These are phyloP conservation scores for Sander vitreus DNA, from an alignment of 2,113 vertebrate species.

Conservation along the genomic window DNA sequence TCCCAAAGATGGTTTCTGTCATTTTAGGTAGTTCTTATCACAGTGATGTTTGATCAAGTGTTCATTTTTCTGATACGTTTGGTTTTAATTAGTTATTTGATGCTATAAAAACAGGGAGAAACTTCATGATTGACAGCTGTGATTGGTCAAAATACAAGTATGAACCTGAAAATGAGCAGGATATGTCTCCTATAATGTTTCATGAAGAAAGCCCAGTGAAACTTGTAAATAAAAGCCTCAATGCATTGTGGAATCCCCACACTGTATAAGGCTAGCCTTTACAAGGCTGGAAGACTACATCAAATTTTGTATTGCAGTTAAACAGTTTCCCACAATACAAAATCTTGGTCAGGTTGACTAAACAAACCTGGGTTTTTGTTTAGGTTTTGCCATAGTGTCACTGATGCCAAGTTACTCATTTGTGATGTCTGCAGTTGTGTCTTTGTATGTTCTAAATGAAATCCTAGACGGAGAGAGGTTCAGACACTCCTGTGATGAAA, in stretches of 20 bases:
- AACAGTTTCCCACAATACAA: slow-evolving; percentile 69
- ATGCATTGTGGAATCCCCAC: slow-evolving; percentile 37
- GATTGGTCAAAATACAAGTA: no score
- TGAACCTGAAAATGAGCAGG: no score
- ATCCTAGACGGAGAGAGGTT: slow-evolving; percentile 62
- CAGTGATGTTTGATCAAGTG: no score
- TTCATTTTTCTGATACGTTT: no score
- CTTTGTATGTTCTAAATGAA: slow-evolving; percentile 79
- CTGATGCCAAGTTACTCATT: slow-evolving; percentile 76
- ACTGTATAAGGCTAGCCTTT: slow-evolving; percentile 41
- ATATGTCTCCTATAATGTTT: neutral
- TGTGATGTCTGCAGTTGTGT: slow-evolving; percentile 82
- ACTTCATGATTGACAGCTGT: no score
- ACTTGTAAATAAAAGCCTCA: neutral
- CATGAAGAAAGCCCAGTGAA: neutral
- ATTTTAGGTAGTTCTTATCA: no score
- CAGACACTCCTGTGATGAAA: slow-evolving; percentile 53
- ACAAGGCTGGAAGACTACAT: slow-evolving; percentile 84
- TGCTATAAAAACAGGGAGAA: no score
- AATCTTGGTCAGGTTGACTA: slow-evolving; percentile 67
- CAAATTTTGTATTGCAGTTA: slow-evolving; percentile 83
- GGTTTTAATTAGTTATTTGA: no score
- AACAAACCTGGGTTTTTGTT: slow-evolving; percentile 73
- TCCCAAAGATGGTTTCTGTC: no score
- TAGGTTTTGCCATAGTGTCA: slow-evolving; percentile 69